phyloP scores from a whole-genome alignment of 2,113 vertebrate genomes.

The Melanotaenia duboulayi region DNA sequence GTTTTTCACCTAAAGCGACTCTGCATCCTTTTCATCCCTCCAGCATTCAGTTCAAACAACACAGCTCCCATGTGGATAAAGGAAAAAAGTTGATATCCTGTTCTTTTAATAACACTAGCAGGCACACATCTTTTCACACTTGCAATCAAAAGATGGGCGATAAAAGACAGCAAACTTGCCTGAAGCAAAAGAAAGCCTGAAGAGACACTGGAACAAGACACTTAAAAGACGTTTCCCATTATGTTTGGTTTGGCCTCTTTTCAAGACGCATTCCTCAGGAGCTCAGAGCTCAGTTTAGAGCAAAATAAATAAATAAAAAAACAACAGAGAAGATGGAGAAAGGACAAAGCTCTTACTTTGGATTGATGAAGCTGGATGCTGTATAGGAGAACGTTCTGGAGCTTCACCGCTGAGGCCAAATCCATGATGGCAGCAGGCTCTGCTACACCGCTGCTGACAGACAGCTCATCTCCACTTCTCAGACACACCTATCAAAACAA shows the following conservation, averaged over 20 bases:
- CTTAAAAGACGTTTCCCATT: slow-evolving; percentile 27
- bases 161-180: slow-evolving; percentile 51
- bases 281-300: slow-evolving; percentile 22
- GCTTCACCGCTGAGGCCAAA: slow-evolving; percentile 68
- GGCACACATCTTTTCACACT: neutral
- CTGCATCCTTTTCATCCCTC: slow-evolving; percentile 30
- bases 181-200: slow-evolving; percentile 37
- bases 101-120: slow-evolving; percentile 1
- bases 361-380: slow-evolving; percentile 72
- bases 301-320: slow-evolving; percentile 10
- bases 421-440: slow-evolving; percentile 61
- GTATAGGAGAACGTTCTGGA: slow-evolving; percentile 78
- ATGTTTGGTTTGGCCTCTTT: slow-evolving; percentile 55
- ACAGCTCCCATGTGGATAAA: neutral
- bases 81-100: slow-evolving; percentile 37
- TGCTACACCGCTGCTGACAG: slow-evolving; percentile 18
- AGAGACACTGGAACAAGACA: slow-evolving; percentile 44
- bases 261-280: slow-evolving; percentile 36
- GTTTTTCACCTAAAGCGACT: slow-evolving; percentile 26
- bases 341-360: slow-evolving; percentile 66
- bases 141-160: neutral
- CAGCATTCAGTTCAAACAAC: slow-evolving; percentile 26
- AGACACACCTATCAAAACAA: slow-evolving; percentile 77
- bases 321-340: neutral
- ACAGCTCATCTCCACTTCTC: slow-evolving; percentile 44